Evolutionary conservation across 2,113 vertebrate species (phyloP), one percentile per base, ranked within the genome.

Genomic region (Cairina moschata): DNA sequence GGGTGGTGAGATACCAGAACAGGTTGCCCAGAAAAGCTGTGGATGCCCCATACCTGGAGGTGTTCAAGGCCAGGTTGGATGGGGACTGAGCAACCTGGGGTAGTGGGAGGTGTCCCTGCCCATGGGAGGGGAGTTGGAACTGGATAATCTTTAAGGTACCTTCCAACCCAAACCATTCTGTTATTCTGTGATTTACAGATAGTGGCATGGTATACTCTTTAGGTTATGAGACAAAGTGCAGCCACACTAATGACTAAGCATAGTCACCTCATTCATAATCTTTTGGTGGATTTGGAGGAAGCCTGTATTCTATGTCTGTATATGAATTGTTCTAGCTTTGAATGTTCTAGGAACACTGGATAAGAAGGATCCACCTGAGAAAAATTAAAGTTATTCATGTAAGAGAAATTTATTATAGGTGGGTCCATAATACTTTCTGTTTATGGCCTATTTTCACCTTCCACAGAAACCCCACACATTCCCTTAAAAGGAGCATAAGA

Each of bases 331-430:
- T 58, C 52, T 2, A 1, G 31, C 25, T 75, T 65, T 63, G 46
- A 94, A 63, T 29, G 21, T 48, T 52, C 32, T 11, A 55, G n/a
- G 7, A 63, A 52, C 31, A 38, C 4, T 46, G 10, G 17, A 46
- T 18, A 75, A 72, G 65, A 74, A 67, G 40, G 7, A 68, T 22
- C 20, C 48, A 15, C 0, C 0, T 42, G 25, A 58, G 18, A 55
- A 83, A 52, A 86, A 86, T 13, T 58, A n/a, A 81, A 55, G 71
- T 54, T 12, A 83, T 13, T 66, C 69, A 58, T 6, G 0, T 66
- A 71, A 40, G 12, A 46, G 11, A 86, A 65, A 4, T 74, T 81
- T 28, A 65, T 5, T 50, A 23, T 44, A 84, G 26, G 29, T 25
- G 55, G 17, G 83, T 34, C 17, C 65, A 58, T 38, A 80, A 76